phyloP scores from a whole-genome alignment of 2,113 vertebrate genomes.

The Dunckerocampus dactyliophorus region DNA sequence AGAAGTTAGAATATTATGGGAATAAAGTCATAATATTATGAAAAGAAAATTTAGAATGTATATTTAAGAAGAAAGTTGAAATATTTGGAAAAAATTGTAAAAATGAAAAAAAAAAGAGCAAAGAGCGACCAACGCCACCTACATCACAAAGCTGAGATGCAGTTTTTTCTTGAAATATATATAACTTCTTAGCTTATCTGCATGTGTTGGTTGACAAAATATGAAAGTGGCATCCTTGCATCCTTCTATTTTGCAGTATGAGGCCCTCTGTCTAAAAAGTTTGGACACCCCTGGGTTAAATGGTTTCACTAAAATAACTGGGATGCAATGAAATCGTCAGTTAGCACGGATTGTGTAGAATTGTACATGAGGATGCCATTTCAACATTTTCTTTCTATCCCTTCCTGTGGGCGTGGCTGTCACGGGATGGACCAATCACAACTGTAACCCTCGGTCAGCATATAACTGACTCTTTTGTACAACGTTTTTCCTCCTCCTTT shows the following conservation, averaged over 20 bases:
- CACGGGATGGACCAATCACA: slow-evolving; percentile 63
- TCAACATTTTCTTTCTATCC: slow-evolving; percentile 17
- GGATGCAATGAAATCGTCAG: neutral
- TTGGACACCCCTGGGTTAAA: neutral
- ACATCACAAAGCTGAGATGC: too few relatives aligned
- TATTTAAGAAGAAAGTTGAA: too few relatives aligned
- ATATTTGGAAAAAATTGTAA: too few relatives aligned
- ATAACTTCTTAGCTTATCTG: too few relatives aligned
- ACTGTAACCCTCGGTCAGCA: slow-evolving; percentile 59
- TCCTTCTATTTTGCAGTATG: neutral
- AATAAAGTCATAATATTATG: too few relatives aligned
- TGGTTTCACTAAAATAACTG: neutral
- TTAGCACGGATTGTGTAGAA: neutral
- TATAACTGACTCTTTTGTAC: slow-evolving; percentile 65
- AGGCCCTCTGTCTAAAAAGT: slow-evolving; percentile 1
- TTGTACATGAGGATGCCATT: neutral
- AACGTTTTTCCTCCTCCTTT: slow-evolving; percentile 50
- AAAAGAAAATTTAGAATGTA: too few relatives aligned
- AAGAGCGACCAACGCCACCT: too few relatives aligned
- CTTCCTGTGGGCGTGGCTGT: slow-evolving; percentile 66
- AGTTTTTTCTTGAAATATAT: too few relatives aligned
- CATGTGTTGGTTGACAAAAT: too few relatives aligned
- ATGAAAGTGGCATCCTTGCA: too few relatives aligned
- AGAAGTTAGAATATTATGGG: too few relatives aligned
- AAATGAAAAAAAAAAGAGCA: too few relatives aligned